phyloP scores from a whole-genome alignment of 2,113 vertebrate genomes.

The Theristicus caerulescens region DNA sequence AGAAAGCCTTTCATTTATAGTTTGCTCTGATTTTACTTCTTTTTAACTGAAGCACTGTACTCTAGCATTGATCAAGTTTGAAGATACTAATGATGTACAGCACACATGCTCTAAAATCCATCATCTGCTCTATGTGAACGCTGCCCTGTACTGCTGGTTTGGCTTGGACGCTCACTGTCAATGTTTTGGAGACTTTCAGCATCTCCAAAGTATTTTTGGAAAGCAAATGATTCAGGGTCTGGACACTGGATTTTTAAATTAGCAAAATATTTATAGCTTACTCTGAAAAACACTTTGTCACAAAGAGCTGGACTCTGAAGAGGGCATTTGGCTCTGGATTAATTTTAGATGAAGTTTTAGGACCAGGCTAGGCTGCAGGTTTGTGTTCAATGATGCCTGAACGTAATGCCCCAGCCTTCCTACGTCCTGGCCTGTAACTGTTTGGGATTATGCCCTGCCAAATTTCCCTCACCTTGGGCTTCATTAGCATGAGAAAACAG shows the following conservation, averaged over 20 bases:
- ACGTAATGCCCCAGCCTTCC: neutral
- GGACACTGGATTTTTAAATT: neutral
- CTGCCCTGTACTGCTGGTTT: neutral
- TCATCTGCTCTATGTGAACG: neutral
- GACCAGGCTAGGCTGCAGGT: neutral
- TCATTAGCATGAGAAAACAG: neutral
- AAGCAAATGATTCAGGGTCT: neutral
- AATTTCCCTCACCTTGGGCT: neutral
- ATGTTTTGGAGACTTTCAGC: neutral
- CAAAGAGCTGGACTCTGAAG: neutral
- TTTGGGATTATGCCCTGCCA: neutral
- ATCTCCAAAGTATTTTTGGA: neutral
- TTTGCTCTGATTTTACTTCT: neutral
- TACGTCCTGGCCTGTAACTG: neutral
- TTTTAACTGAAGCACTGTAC: neutral
- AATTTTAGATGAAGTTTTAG: neutral
- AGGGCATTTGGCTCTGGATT: neutral
- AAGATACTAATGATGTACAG: neutral
- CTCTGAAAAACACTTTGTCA: neutral
- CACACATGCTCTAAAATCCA: neutral
- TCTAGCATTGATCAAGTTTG: neutral
- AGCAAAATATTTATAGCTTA: neutral
- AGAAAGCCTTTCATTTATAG: neutral
- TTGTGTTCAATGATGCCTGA: neutral
- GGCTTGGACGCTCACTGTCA: neutral